Percentiles rank a stretch among this genome's conserved stretches.
phyloP scores from a whole-genome alignment of 2,113 vertebrate genomes.

The Tretioscincus oriximinensis region DNA sequence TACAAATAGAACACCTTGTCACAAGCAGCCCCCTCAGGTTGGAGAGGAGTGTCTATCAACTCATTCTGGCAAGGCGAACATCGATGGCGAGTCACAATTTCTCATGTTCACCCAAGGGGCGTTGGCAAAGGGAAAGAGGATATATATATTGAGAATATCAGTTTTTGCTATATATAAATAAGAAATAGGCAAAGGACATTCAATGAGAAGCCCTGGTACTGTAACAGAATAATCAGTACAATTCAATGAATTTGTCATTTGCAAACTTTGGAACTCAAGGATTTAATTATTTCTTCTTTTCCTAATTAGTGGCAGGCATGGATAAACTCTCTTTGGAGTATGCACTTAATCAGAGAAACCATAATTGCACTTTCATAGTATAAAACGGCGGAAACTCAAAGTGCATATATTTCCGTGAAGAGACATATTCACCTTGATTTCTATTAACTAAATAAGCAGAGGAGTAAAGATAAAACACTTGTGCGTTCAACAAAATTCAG shows the following conservation, averaged over 20 bases:
- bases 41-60: too few species aligned
- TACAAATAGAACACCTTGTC: too few species aligned
- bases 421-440: constrained; percentile 25
- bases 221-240: constrained; percentile 6
- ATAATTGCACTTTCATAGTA: constrained; percentile 5
- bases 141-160: too few species aligned
- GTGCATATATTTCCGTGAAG: constrained; percentile 17
- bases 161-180: too few species aligned
- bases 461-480: constrained; percentile 48
- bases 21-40: too few species aligned
- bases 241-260: constrained; percentile 21
- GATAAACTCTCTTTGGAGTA: constrained; percentile 8
- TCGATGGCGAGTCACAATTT: too few species aligned
- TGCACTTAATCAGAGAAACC: constrained; percentile 7
- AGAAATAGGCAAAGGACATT: constrained; percentile 2
- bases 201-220: constrained; percentile 7
- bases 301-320: constrained; percentile 7
- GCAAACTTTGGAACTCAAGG: constrained; percentile 22
- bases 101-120: too few species aligned
- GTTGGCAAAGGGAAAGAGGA: too few species aligned
- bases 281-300: constrained; percentile 20
- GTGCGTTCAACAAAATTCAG: constrained; percentile 23
- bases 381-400: constrained; percentile 8
- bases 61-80: too few species aligned
- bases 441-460: constrained; percentile 35